Evolutionary conservation across 53 echinoderm and acorn worm genomes (phyloP), one percentile per base, ranked within the genome.

Genomic region (Temnopleurus reevesii): DNA sequence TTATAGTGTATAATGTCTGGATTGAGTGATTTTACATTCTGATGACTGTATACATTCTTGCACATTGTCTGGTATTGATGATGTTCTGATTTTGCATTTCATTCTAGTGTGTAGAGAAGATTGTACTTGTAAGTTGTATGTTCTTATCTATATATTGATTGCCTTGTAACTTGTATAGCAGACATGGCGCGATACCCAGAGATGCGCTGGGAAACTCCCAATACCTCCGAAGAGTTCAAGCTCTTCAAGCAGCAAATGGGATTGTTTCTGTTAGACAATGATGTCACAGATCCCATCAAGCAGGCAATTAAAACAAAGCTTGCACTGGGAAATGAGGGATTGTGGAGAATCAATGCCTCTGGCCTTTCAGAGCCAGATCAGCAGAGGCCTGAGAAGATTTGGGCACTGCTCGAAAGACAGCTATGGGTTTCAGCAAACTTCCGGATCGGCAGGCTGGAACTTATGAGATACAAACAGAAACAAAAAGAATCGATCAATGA

Each of bases 261-360:
- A 61, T 51, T 92, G 26, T 91, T 79, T 36, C 27, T 94, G 12
- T 24, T 93, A 9, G 93, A 93, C 81, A 89, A 91, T 64, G 84
- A 80, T 12, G 79, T 93, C 6, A 56, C 84, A 56, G 93, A 91
- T 45, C 28, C 28, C 8, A 55, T 2, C 4, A 93, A 95, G 71
- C 60, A 63, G 34, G 93, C 95, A 17, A 84, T 64, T 28, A 92
- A 93, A 60, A 91, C 91, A 8, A 85, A 92, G 45, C 89, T 95
- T 12, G 95, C 91, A 26, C 56, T 95, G 18, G 95, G 93, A 7
- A 95, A 93, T 82, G 86, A 95, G 76, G 95, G 95, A 19, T 86
- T 91, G 12, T 90, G 71, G 46, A 90, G 57, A 46, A 93, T 91
- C 15, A 93, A 95, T 44, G 55, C 91, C 79, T 93, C 91, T 47